These are phyloP conservation scores for Myopa tessellatipennis DNA, from an alignment of 2,888 invertebrate genomes.

Conservation along the genomic window DNA sequence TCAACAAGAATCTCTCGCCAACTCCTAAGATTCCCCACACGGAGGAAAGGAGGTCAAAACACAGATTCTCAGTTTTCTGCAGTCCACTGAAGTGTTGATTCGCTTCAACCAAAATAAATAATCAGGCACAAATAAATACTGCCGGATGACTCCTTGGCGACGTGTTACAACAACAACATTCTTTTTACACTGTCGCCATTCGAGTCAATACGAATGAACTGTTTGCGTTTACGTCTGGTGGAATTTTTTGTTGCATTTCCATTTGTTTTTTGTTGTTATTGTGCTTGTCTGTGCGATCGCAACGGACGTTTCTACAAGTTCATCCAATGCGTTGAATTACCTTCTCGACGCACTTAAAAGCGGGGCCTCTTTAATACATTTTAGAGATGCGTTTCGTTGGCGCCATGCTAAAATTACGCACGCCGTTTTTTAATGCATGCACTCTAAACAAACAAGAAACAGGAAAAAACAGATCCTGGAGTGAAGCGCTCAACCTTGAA, in stretches of 20 bases:
- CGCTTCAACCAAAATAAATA: not conserved
- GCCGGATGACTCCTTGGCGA: conserved; percentile 1
- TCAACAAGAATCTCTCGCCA: not conserved
- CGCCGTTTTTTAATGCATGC: too few relatives aligned
- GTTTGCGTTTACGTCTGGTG: not conserved
- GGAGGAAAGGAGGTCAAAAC: not conserved
- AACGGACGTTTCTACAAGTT: not conserved
- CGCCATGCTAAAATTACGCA: not conserved
- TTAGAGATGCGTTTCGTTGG: not conserved
- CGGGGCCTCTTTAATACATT: too few relatives aligned
- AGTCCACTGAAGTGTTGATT: conserved; percentile 5
- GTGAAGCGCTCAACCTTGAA: too few relatives aligned
- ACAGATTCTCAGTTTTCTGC: not conserved
- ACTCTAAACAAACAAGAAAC: too few relatives aligned
- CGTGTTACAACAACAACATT: not conserved
- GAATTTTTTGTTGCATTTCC: not conserved
- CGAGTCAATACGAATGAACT: not conserved
- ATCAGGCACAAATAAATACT: not conserved
- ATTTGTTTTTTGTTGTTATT: too few relatives aligned
- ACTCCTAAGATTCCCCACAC: not conserved
- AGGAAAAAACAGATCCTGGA: too few relatives aligned
- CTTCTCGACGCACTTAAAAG: not conserved
- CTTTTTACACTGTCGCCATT: not conserved
- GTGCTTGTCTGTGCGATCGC: too few relatives aligned
- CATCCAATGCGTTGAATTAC: not conserved